Base-by-base conservation (phyloP, 2,888 invertebrate genomes). In the Brachypterus glaber region DNA sequence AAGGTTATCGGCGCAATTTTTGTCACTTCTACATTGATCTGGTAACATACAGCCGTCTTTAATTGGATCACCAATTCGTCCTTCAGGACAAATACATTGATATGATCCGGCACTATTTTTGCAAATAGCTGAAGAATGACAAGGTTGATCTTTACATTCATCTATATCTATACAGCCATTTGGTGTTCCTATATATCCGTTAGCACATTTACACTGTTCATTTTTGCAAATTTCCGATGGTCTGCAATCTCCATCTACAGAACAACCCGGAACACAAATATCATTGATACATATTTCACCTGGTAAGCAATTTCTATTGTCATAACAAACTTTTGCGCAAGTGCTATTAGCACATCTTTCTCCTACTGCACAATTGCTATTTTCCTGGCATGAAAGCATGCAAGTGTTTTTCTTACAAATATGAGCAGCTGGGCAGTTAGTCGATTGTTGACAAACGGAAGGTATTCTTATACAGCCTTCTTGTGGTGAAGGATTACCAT, bases 381-480 rank as follows among this genome's bases (percentile, higher is more conserved):
- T 79, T 44, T 80, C 79, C 47, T 73, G 71, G 55, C 91, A 91
- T 3, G 84, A 80, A 24, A 84, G 74, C 57, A 81, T 82, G 54
- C 91, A 91, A 48, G 81, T 73, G 34, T 80, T 78, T 12, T 75
- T 79, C 27, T 83, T 77, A 58, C 92, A 92, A 67, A 79, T 74
- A 51, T 87, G 82, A 33, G 79, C 78, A 30, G 70, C 68, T 3
- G 86, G 82, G 55, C 92, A 92, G 50, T 87, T 79, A 33, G 73
- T 72, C 24, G 77, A 73, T 41, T 72, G 71, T 24, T 68, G 66
- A 52, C 91, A 92, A 12, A 72, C 59, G 26, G 73, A 70, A n/a
- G 88, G 81, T 37, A 84, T 79, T 48, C 92, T 71, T 4, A 90
- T 82, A 58, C 92, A 92, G 3, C 90, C 90, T 64, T 90, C 87